phyloP scores from a whole-genome alignment of 2,113 vertebrate species.

The Thomomys bottae region DNA sequence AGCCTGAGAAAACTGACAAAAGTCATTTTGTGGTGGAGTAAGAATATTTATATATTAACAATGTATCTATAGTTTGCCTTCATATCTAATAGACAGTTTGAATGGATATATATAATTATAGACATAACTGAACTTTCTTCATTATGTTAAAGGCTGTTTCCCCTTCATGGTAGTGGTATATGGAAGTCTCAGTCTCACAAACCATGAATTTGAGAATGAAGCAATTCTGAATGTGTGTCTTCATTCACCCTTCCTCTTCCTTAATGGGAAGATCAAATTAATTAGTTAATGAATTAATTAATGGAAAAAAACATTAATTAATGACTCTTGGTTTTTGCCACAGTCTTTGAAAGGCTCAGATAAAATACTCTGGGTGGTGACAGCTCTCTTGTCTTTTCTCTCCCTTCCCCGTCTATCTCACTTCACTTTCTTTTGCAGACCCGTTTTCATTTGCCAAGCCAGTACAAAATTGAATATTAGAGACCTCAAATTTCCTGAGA shows the following conservation, averaged over 20 bases:
- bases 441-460: too few relatives aligned
- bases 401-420: background rate
- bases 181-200: background rate
- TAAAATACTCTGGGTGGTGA: background rate
- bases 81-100: background rate
- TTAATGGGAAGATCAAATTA: background rate
- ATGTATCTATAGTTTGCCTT: background rate
- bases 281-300: too few relatives aligned
- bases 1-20: background rate
- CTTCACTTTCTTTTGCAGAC: constrained; percentile 10
- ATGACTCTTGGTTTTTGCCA: background rate
- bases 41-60: background rate
- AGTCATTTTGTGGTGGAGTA: background rate
- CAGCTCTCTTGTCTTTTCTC: background rate
- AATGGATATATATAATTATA: background rate
- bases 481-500: constrained; percentile 40
- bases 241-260: background rate
- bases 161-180: background rate
- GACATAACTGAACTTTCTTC: background rate
- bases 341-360: background rate
- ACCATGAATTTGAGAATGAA: background rate
- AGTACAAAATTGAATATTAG: constrained; percentile 19
- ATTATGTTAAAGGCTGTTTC: background rate
- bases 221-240: background rate
- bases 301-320: too few relatives aligned